Evolutionary conservation across 2,113 vertebrate species (phyloP).

Genomic region (Echinops telfairi): DNA sequence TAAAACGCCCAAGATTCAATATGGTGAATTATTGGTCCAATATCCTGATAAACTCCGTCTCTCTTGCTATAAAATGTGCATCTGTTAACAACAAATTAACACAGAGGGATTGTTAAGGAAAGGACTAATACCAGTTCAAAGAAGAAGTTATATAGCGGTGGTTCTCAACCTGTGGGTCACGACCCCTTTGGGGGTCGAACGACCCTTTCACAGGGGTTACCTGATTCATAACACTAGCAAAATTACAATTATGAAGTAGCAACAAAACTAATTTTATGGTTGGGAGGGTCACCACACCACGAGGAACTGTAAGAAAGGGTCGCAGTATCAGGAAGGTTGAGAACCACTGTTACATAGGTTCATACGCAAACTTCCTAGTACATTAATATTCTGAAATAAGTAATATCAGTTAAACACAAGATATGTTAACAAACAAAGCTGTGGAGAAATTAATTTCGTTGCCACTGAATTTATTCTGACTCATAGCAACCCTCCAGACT

Average conservation of each 20-base stretch:
- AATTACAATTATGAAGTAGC: too few relatives aligned
- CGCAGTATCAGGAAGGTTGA: too few relatives aligned
- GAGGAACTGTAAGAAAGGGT: too few relatives aligned
- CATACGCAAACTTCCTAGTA: neutral
- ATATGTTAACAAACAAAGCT: neutral
- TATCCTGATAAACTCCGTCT: conserved; percentile 13
- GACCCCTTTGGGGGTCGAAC: too few relatives aligned
- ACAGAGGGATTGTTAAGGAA: neutral
- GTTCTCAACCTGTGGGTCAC: too few relatives aligned
- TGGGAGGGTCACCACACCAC: too few relatives aligned
- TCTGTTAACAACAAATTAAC: conserved; percentile 23
- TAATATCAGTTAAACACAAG: neutral
- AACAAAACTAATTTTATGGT: too few relatives aligned
- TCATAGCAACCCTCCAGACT: too few relatives aligned
- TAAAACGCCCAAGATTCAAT: conserved; percentile 66
- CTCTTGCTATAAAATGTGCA: conserved; percentile 35
- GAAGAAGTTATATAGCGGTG: neutral
- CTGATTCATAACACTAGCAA: too few relatives aligned
- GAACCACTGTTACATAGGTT: neutral
- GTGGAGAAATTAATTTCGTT: too few relatives aligned
- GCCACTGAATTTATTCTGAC: too few relatives aligned
- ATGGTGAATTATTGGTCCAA: conserved; percentile 66
- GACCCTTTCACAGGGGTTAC: too few relatives aligned
- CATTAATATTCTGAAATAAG: neutral
- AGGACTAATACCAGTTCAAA: neutral